Evolutionary conservation across 2,113 vertebrate species (phyloP).

Genomic region (Mellivora capensis): DNA sequence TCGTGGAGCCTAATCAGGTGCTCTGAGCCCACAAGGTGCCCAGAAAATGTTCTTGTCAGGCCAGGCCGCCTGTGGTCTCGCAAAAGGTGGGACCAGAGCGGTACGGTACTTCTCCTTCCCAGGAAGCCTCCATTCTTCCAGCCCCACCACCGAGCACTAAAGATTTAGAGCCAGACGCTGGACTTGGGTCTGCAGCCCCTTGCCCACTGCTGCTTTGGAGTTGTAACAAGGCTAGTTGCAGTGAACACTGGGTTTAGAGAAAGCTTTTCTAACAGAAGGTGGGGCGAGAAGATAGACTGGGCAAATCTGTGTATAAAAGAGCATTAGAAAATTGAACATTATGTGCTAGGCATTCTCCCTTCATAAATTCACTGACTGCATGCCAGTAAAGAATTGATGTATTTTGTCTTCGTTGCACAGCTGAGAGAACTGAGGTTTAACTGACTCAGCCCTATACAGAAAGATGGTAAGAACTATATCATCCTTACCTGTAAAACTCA

Average conservation of each 20-base stretch:
- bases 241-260: background rate
- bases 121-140: background rate
- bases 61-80: background rate
- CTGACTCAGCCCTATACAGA: background rate
- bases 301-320: background rate
- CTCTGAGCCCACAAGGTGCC: background rate
- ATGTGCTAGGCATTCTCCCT: background rate
- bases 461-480: background rate
- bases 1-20: background rate
- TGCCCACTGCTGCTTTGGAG: background rate
- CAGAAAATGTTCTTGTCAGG: background rate
- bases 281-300: background rate
- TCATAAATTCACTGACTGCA: background rate
- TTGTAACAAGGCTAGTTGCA: background rate
- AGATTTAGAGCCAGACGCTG: background rate
- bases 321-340: background rate
- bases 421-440: background rate
- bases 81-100: background rate
- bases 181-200: background rate
- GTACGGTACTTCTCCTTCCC: background rate
- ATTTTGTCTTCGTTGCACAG: background rate
- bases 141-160: background rate
- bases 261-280: background rate
- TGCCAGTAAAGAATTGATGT: background rate
- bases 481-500: background rate